Evolutionary conservation across 2,888 invertebrate species (phyloP).

Genomic region (Cheilosia grossa): DNA sequence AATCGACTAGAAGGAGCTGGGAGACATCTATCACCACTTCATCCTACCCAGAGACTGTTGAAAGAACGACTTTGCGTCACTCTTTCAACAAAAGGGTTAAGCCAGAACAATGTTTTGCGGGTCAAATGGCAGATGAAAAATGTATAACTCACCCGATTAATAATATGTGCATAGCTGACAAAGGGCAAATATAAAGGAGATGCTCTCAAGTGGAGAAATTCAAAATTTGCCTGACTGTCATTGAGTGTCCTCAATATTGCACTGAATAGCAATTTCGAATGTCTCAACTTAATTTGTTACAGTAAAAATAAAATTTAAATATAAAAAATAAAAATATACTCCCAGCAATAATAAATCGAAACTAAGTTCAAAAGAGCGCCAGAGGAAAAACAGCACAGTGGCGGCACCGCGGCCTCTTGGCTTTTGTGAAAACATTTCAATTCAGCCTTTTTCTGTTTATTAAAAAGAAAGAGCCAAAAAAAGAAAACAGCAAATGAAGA

Average conservation of each 20-base stretch:
- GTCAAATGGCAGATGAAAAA: conserved; percentile 11
- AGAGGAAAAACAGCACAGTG: background rate
- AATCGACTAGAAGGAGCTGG: background rate
- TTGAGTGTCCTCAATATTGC: too few relatives aligned
- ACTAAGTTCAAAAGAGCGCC: conserved; percentile 17
- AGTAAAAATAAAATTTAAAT: background rate
- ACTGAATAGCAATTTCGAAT: background rate
- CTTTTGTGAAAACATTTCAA: conserved; percentile 52
- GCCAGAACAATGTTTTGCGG: background rate
- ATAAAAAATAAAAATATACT: background rate
- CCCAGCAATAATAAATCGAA: conserved; percentile 10
- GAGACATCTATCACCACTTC: background rate
- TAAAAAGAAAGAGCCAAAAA: conserved; percentile 12
- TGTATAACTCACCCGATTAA: conserved; percentile 7
- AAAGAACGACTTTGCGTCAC: background rate
- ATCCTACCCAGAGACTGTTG: background rate
- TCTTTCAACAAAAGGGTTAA: conserved; percentile 3
- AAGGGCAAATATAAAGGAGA: background rate
- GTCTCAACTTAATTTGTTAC: conserved; percentile 28
- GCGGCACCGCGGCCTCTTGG: conserved; percentile 20
- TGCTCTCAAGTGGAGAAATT: background rate
- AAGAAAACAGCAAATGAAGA: background rate
- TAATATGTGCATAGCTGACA: conserved; percentile 9
- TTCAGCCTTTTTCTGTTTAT: conserved; percentile 32
- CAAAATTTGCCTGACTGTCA: too few relatives aligned